phyloP scores from a whole-genome alignment of 2,797 vertebrate genomes.

The Champsocephalus esox region DNA sequence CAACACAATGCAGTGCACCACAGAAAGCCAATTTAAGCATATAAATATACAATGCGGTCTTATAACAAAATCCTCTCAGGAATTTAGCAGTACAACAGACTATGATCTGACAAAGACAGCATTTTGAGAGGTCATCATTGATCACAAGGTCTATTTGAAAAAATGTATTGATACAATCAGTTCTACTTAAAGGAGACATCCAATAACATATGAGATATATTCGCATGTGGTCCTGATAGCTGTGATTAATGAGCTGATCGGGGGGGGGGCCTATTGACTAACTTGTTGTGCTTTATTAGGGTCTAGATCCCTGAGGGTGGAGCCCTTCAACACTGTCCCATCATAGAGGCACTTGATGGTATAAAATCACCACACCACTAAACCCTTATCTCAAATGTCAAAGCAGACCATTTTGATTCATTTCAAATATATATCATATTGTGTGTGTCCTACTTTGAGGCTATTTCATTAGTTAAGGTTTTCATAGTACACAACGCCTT shows the following conservation, averaged over 20 bases:
- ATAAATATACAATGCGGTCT: neutral
- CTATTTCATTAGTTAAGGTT: neutral
- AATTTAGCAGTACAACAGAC: neutral
- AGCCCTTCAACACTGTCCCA: conserved; percentile 69
- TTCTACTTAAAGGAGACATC: conserved; percentile 36
- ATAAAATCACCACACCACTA: neutral
- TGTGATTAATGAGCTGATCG: conserved; percentile 80
- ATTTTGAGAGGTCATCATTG: conserved; percentile 50
- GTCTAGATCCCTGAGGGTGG: conserved; percentile 59
- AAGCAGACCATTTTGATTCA: neutral
- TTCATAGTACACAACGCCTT: neutral
- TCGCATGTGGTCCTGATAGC: conserved; percentile 45
- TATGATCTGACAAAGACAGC: conserved; percentile 6
- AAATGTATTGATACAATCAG: conserved; percentile 53
- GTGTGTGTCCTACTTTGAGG: neutral
- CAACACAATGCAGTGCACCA: neutral
- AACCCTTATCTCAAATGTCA: neutral
- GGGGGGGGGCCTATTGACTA: conserved; percentile 61
- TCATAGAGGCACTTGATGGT: conserved; percentile 39
- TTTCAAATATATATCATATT: neutral
- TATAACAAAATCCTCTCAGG: neutral
- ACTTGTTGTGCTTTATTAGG: conserved; percentile 62
- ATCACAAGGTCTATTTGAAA: conserved; percentile 37
- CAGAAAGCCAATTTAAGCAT: neutral
- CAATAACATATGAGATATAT: conserved; percentile 39